Evolutionary conservation across 2,797 vertebrate genomes (phyloP), one percentile per base, ranked within the genome.

Genomic region (Bryconaethiops microstoma): DNA sequence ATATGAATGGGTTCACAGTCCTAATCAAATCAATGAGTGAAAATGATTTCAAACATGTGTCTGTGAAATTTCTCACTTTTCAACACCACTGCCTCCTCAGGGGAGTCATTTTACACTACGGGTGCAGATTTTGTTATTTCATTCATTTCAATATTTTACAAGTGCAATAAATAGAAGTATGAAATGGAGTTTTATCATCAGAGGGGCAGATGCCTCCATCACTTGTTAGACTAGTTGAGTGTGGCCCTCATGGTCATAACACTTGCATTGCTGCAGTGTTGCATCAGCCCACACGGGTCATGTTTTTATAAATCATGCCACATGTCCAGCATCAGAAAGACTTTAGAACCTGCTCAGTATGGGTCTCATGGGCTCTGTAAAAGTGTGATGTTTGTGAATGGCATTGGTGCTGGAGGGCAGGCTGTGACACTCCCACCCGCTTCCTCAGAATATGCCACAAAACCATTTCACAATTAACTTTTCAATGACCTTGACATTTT

Each of bases 111-210:
- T 74, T 74, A 17, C 29, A 57, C 35, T 60, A 62, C 2, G 52
- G 55, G 35, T 55, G n/a, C 39, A 74, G 72, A 59, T 74, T 74
- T 74, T 42, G 39, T 74, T 60, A 60, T 74, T 74, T 45, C 55
- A 74, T 60, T 60, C 35, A 74, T 74, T 74, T 74, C 72, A 74
- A 59, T 45, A 74, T 74, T 74, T 74, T 74, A 74, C 72, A 74
- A 60, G 55, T 35, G 55, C 55, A 74, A 74, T 74, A 60, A 60
- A 60, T 10, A 35, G 55, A 45, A 50, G 72, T 74, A 60, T 74
- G 39, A 74, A 74, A 74, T 21, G 17, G 55, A 39, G 54, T 39
- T 59, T 74, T 74, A 74, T 74, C 72, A 74, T 74, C 72, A 74
- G 55, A 74, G 55, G n/a, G 57, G 55, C 72, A 74, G 72, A 74